Base-by-base conservation (phyloP, 2,888 invertebrate species). In the Conistra vaccinii region DNA sequence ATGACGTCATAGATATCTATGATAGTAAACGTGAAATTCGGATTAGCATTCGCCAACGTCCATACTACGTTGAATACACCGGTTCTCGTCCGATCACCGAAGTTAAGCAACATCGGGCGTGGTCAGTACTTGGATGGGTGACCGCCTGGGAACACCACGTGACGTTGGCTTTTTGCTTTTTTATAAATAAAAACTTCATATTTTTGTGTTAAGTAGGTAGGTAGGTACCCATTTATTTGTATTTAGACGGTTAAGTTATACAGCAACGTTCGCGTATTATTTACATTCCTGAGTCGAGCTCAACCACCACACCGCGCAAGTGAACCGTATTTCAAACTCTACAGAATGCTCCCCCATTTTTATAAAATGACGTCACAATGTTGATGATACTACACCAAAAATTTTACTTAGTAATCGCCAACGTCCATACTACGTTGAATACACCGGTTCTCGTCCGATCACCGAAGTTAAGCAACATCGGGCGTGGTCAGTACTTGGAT, bases 21-120 rank as follows among this genome's bases (percentile, higher is more conserved):
- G 7, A 14, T 57, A 68, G 0, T 57, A n/a, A 45, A 70, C 14
- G 26, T 42, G 23, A 62, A 66, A 66, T 68, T 72, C 6, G 23
- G 2, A 0, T 0, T 0, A 0, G 0, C 26, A 29, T 12, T 80
- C 66, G 90, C 88, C 91, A 91, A 91, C 91, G 93, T 93, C 93
- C 94, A 94, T 93, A 95, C 94, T 91, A 95, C 91, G 93, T 94
- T 95, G 94, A 94, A 94, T 86, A 93, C 94, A 94, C 95, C 94
- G 94, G 94, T 94, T 95, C 94, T 95, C 95, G 94, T 95, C 95
- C 94, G 95, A 95, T 95, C 95, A 95, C 95, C 94, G 95, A 95
- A 95, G 94, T 95, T 94, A 95, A 94, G 94, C 94, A 95, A 94
- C 94, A 92, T 95, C 93, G 94, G 95, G 94, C 94, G 94, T 90